phyloP scores from a whole-genome alignment of 2,113 vertebrate genomes.

The Sitta europaea region DNA sequence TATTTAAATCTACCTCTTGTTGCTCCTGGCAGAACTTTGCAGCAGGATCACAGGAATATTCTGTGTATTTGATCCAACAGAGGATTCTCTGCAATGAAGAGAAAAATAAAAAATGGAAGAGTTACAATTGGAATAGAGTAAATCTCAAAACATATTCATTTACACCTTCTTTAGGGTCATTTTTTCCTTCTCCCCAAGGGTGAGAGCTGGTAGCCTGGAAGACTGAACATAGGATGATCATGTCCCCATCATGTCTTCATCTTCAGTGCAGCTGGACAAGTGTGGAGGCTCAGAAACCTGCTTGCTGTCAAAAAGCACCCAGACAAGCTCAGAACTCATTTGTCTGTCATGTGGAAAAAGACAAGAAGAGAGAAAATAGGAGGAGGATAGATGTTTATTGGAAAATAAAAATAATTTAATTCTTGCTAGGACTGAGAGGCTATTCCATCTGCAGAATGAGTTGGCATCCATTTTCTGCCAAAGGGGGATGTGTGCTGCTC shows the following conservation, averaged over 20 bases:
- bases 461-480: not conserved
- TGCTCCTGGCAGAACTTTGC: not conserved
- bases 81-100: not conserved
- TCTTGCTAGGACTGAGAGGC: not conserved
- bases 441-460: not conserved
- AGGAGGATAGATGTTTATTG: not conserved
- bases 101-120: not conserved
- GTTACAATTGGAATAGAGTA: not conserved
- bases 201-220: not conserved
- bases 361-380: not conserved
- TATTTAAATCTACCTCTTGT: not conserved
- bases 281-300: not conserved
- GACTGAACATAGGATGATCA: not conserved
- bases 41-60: not conserved
- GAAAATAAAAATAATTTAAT: not conserved
- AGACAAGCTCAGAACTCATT: not conserved
- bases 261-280: not conserved
- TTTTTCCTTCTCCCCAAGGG: not conserved
- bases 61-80: rapidly evolving
- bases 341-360: not conserved
- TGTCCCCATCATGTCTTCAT: not conserved
- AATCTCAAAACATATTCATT: not conserved
- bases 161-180: not conserved
- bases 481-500: not conserved
- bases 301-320: not conserved